Conservation (phyloP, 92 coral and sea anemone genomes). For the Galaxea fascicularis region DNA sequence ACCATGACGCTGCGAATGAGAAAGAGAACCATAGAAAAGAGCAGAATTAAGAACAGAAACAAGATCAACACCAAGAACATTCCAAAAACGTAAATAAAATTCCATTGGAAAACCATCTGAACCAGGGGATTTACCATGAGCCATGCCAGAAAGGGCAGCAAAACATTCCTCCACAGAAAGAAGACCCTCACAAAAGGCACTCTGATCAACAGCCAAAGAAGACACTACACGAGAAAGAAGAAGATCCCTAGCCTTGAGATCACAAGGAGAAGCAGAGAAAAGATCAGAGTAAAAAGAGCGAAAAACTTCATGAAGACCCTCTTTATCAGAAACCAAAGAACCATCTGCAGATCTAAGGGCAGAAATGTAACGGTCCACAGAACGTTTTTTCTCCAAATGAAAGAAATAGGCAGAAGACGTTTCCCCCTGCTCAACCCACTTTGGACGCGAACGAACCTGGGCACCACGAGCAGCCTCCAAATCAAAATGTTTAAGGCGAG, state of each 20-base stretch:
- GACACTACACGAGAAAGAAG: neutral
- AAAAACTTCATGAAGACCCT: neutral
- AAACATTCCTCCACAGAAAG: conserved; percentile 17
- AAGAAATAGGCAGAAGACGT: conserved; percentile 32
- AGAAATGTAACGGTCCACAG: neutral
- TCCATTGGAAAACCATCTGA: conserved; percentile 25
- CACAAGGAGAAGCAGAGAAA: neutral
- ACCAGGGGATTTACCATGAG: neutral
- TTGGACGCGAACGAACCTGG: conserved; percentile 24
- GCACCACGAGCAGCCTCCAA: neutral
- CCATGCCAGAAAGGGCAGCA: conserved; percentile 31
- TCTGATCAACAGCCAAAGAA: neutral
- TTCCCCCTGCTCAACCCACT: conserved; percentile 36
- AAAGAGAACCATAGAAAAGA: neutral
- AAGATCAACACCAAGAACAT: conserved; percentile 17
- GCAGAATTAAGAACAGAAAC: conserved; percentile 3
- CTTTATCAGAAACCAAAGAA: neutral
- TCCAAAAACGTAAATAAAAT: conserved; percentile 12
- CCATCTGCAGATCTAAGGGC: neutral
- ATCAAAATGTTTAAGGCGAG: neutral
- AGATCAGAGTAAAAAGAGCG: neutral
- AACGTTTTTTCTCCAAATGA: conserved; percentile 25
- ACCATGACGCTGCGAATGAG: conserved; percentile 1
- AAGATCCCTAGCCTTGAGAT: neutral
- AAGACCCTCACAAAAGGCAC: conserved; percentile 27